Conservation (phyloP, 2,888 invertebrate genomes). For the Tetramorium bicarinatum region DNA sequence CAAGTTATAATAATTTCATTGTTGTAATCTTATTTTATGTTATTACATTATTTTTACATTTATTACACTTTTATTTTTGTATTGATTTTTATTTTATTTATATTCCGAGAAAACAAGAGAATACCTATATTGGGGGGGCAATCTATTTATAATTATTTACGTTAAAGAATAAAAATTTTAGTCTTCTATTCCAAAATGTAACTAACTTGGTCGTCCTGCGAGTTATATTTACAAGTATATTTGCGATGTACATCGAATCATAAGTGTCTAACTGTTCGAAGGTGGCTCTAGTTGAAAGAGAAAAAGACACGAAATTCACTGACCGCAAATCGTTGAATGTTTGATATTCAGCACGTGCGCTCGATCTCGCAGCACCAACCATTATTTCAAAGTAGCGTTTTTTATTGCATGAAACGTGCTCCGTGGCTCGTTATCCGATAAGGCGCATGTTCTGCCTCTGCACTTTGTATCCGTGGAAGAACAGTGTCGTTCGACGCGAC, state of each 20-base stretch:
- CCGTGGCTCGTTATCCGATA: constrained; percentile 29
- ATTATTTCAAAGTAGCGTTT: constrained; percentile 38
- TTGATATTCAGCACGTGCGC: constrained; percentile 50
- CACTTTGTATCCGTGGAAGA: background rate
- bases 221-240: background rate
- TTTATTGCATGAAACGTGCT: constrained; percentile 41
- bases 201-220: background rate
- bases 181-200: background rate
- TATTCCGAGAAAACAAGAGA: background rate
- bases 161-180: constrained; percentile 18
- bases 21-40: background rate
- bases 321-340: background rate
- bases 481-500: background rate
- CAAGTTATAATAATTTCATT: background rate
- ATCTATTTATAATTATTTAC: background rate
- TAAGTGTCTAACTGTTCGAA: background rate
- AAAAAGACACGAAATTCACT: constrained; percentile 9
- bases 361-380: constrained; percentile 32
- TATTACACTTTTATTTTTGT: background rate
- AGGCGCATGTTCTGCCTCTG: constrained; percentile 13
- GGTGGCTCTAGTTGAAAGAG: background rate
- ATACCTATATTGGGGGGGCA: background rate
- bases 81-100: background rate
- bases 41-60: background rate
- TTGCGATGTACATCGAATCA: background rate